phyloP scores from a whole-genome alignment of 23 tunicate species.

The Halocynthia roretzi region DNA sequence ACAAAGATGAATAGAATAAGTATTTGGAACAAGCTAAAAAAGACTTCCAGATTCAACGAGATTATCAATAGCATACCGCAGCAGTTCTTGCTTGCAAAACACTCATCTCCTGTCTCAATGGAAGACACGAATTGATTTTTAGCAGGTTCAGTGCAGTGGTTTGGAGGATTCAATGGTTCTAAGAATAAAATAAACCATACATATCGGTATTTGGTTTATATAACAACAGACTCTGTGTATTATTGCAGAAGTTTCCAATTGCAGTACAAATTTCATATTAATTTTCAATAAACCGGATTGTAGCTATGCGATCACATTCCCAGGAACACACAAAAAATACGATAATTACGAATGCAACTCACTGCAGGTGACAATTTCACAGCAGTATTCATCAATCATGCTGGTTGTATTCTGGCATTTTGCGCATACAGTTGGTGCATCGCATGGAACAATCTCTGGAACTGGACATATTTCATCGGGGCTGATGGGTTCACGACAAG shows the following conservation, averaged over 20 bases:
- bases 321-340: too few species aligned
- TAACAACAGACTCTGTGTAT: too few species aligned
- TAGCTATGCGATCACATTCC: too few species aligned
- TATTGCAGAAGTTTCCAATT: too few species aligned
- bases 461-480: slow-evolving; percentile 28
- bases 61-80: slow-evolving; percentile 22
- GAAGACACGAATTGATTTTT: slow-evolving; percentile 26
- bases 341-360: not conserved
- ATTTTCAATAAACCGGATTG: too few species aligned
- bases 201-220: not conserved
- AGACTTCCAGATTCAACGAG: too few species aligned
- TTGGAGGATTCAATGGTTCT: slow-evolving; percentile 30
- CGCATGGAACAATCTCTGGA: slow-evolving; percentile 28
- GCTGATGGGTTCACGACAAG: slow-evolving; percentile 19
- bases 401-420: slow-evolving; percentile 19
- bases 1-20: not conserved
- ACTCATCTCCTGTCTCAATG: slow-evolving; percentile 40
- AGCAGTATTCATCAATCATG: slow-evolving; percentile 38
- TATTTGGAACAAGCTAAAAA: not conserved
- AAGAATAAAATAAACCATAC: not conserved
- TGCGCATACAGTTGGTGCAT: slow-evolving; percentile 21
- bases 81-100: slow-evolving; percentile 52
- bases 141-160: slow-evolving; percentile 24
- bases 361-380: slow-evolving; percentile 32
- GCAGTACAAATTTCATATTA: too few species aligned